Evolutionary conservation across 2,888 invertebrate species (phyloP).

Genomic region (Stegana nigrithorax): DNA sequence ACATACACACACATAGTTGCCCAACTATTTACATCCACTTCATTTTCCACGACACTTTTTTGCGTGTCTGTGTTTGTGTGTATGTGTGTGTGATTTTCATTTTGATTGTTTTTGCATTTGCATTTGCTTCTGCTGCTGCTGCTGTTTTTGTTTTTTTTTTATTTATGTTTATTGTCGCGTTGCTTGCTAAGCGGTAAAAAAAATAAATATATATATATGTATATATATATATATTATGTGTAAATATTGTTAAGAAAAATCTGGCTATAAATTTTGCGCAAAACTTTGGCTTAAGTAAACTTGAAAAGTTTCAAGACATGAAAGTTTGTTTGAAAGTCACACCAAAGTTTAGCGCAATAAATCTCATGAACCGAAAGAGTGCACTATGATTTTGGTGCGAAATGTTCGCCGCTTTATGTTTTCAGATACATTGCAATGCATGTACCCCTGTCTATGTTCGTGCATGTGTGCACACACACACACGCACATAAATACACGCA

Average conservation of each 20-base stretch:
- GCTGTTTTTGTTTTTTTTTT: neutral
- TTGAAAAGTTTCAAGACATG: slow-evolving; percentile 58
- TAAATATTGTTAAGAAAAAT: no score
- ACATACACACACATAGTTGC: no score
- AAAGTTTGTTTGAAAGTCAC: slow-evolving; percentile 58
- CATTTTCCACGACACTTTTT: no score
- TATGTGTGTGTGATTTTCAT: no score
- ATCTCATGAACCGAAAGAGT: slow-evolving; percentile 44
- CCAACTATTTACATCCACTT: slow-evolving; percentile 43
- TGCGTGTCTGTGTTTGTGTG: no score
- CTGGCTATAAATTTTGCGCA: slow-evolving; percentile 49
- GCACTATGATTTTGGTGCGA: slow-evolving; percentile 41
- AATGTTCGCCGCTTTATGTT: neutral
- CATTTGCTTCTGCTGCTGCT: no score
- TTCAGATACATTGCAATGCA: no score
- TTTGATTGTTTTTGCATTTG: no score
- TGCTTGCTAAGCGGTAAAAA: neutral
- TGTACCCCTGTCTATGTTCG: no score
- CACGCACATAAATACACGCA: slow-evolving; percentile 7
- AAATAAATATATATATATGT: neutral
- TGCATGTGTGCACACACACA: slow-evolving; percentile 5
- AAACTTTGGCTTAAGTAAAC: slow-evolving; percentile 57
- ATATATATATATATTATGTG: no score
- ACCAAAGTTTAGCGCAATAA: slow-evolving; percentile 58
- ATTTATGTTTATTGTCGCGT: neutral